Percentiles rank a stretch among this genome's conserved stretches.
phyloP scores from a whole-genome alignment of 2,888 invertebrate species.

The Dryobotodes eremita region DNA sequence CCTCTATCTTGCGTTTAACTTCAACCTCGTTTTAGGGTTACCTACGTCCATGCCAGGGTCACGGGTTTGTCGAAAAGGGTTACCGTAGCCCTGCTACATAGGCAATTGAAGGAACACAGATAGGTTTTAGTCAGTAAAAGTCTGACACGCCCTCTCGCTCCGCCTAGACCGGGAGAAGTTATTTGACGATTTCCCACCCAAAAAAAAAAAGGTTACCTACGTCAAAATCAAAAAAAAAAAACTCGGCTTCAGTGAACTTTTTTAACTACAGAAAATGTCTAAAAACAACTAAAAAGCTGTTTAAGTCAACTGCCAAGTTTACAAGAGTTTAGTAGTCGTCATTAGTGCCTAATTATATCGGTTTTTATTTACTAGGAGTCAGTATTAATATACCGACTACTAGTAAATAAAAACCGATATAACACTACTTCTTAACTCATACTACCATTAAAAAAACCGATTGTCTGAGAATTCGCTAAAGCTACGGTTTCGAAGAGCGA shows the following conservation, averaged over 20 bases:
- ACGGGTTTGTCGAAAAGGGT: too few relatives aligned
- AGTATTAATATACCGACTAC: too few relatives aligned
- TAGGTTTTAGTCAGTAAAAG: too few relatives aligned
- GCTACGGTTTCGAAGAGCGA: not conserved
- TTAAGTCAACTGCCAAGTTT: not conserved
- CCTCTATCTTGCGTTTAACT: constrained; percentile 30
- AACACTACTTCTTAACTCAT: not conserved
- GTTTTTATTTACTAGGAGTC: not conserved
- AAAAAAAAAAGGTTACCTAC: not conserved
- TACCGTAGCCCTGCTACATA: too few relatives aligned
- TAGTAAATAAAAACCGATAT: too few relatives aligned
- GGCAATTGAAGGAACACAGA: too few relatives aligned
- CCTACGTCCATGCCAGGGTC: too few relatives aligned
- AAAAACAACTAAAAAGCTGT: not conserved
- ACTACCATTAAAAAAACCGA: too few relatives aligned
- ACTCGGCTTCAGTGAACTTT: not conserved
- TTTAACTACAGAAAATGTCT: not conserved
- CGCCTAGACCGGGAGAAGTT: too few relatives aligned
- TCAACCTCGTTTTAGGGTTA: constrained; percentile 29
- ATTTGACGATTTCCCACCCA: too few relatives aligned
- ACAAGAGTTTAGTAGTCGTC: not conserved
- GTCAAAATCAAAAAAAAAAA: not conserved
- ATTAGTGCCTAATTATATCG: not conserved
- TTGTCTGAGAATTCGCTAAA: not conserved
- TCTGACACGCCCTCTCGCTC: too few relatives aligned